Percentiles rank a stretch among this genome's conserved stretches.
phyloP scores from a whole-genome alignment of 2,888 invertebrate species.

The Ophioninae sp. region DNA sequence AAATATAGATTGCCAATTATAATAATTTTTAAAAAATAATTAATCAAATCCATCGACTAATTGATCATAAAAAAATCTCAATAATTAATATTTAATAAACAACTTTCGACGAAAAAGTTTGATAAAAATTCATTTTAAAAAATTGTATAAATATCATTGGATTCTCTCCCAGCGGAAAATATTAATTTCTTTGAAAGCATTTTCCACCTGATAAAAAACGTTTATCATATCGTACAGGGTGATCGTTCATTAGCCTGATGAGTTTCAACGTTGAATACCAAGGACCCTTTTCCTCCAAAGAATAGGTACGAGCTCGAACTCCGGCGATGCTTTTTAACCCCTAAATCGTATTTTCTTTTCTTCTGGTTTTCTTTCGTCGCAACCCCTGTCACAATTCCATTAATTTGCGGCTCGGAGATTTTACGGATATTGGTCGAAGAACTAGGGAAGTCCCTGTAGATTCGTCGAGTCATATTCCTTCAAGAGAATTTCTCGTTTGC shows the following conservation, averaged over 20 bases:
- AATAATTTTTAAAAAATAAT: too few species aligned
- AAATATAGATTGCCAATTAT: too few species aligned
- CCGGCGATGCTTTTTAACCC: neutral
- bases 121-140: too few species aligned
- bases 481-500: constrained; percentile 24
- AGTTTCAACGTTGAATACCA: neutral
- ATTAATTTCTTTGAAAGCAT: neutral
- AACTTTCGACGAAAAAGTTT: too few species aligned
- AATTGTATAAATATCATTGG: too few species aligned
- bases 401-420: constrained; percentile 57
- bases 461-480: constrained; percentile 34
- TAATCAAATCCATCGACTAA: too few species aligned
- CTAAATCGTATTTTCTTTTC: neutral
- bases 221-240: neutral
- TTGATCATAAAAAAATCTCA: too few species aligned
- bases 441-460: neutral
- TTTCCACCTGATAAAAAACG: neutral
- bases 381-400: constrained; percentile 42
- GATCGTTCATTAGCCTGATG: constrained; percentile 11
- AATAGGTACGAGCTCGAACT: constrained; percentile 6
- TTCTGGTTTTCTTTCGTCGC: neutral
- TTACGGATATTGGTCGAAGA: constrained; percentile 46
- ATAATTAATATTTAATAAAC: too few species aligned
- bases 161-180: neutral
- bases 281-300: neutral